Base-by-base conservation (phyloP, 2,113 vertebrate genomes). In the Petroica traversi region DNA sequence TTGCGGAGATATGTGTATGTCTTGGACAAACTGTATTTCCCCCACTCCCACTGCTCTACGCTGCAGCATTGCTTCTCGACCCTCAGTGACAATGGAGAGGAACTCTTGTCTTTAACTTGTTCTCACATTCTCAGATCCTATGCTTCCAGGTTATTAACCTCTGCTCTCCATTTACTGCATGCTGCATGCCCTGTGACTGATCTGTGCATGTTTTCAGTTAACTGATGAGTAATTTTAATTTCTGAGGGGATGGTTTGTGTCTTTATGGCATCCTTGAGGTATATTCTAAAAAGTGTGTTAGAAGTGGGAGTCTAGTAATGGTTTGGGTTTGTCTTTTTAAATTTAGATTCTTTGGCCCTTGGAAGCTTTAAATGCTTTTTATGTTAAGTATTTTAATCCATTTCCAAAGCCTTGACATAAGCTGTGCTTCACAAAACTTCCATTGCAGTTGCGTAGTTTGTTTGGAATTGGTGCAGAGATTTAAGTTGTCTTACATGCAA, bases 1-100 rank as follows among this genome's bases (percentile, higher is more conserved):
- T 98, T 99, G 98, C 98, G 97, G 98, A 98, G 98, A 98, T 98
- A 98, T 98, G 98, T 98, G n/a, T 98, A 97, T 98, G 98, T 98
- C 96, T 97, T 98, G 98, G 98, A 98, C 98, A 98, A 97, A 98
- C 97, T 98, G 80, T 98, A 97, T 98, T 98, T 98, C 91, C 98
- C 98, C 92, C 97, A 97, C 97, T 98, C 98, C 57, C 98, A 98
- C 98, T 98, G 98, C 95, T 98, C 98, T 85, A 96, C 97, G 95
- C 98, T 98, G 96, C 98, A 98, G 96, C 98, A 97, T 97, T 98
- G 98, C 98, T 98, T 98, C 98, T 98, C 98, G 94, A 97, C 96
- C 97, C 97, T 98, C 98, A 98, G 98, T 98, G 98, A 98, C 98
- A 98, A 98, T 97, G 98, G 98, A 98, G 98, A 99, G 98, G 98